Base-by-base conservation (phyloP, 2,797 vertebrate species). In the Acipenser ruthenus region DNA sequence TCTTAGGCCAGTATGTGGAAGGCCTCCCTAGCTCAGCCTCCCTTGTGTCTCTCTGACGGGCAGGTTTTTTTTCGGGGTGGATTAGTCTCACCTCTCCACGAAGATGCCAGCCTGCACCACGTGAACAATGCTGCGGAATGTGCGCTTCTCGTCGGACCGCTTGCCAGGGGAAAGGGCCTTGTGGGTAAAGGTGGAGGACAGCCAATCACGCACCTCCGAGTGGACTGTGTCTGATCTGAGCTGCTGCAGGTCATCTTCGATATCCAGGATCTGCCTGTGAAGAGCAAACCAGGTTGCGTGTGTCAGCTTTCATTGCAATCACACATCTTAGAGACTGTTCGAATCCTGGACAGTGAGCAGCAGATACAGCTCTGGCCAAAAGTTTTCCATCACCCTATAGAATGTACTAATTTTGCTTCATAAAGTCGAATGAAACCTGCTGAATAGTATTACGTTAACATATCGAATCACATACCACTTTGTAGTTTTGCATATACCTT, bases 91-190 rank as follows among this genome's bases (percentile, higher is more conserved):
- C 94, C 94, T 88, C 72, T 97, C 94, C 70, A 97, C 94, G 52
- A 97, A 97, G 83, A 97, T 97, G 1, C 95, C 95, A 0, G 94
- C 94, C 80, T 97, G 94, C 66, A 96, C 95, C 0, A 94, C 95
- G 0, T 95, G 93, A 12, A 97, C 95, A 0, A 96, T 95, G 86
- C 94, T 96, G 67, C 95, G 93, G 70, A 97, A 97, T 73, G 93
- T 95, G 53, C 92, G 93, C 62, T 97, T 97, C 73, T 97, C 93
- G 51, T 95, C 93, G 0, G 92, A 83, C 0, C 92, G 85, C 0
- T 92, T 88, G 0, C 81, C 82, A 2, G 89, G 87, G 65, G 84
- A 85, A 1, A 91, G 82, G 0, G 87, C 84, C 75, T 89, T 93
- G 74, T 94, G 93, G 2, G 93, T 95, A 79, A 96, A 95, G 67